Percentiles rank a stretch among this genome's conserved stretches.
Conservation (phyloP, 2,888 invertebrate species). For the Melangyna quadrimaculata region DNA sequence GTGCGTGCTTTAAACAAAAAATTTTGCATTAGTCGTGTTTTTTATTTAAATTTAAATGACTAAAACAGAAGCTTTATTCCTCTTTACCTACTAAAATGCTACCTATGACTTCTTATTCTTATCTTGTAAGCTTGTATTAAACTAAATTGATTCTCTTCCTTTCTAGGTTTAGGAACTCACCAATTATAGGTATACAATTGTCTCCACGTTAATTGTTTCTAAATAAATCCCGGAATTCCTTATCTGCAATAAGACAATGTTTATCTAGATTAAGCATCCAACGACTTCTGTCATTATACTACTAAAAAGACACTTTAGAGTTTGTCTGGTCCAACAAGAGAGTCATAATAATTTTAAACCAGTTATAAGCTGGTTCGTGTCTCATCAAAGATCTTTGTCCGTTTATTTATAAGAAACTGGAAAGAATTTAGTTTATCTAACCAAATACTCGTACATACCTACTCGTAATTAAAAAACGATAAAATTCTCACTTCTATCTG, state of each 20-base stretch:
- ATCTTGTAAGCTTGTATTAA: too few relatives aligned
- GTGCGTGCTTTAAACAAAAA: too few relatives aligned
- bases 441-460: too few relatives aligned
- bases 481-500: constrained; percentile 32
- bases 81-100: too few relatives aligned
- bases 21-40: too few relatives aligned
- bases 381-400: neutral
- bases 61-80: too few relatives aligned
- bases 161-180: neutral
- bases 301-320: neutral
- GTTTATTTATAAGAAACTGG: neutral
- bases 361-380: neutral
- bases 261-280: neutral
- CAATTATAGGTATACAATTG: neutral
- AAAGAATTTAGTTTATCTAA: neutral
- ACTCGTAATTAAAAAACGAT: constrained; percentile 63
- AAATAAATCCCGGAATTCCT: neutral
- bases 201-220: neutral
- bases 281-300: neutral
- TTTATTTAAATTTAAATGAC: too few relatives aligned
- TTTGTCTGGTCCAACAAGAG: neutral
- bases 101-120: too few relatives aligned
- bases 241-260: neutral
- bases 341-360: neutral
- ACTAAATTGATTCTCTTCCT: neutral